These are phyloP conservation scores for Penaeus japonicus DNA, from an alignment of 1,140 invertebrate genomes.

Conservation along the genomic window DNA sequence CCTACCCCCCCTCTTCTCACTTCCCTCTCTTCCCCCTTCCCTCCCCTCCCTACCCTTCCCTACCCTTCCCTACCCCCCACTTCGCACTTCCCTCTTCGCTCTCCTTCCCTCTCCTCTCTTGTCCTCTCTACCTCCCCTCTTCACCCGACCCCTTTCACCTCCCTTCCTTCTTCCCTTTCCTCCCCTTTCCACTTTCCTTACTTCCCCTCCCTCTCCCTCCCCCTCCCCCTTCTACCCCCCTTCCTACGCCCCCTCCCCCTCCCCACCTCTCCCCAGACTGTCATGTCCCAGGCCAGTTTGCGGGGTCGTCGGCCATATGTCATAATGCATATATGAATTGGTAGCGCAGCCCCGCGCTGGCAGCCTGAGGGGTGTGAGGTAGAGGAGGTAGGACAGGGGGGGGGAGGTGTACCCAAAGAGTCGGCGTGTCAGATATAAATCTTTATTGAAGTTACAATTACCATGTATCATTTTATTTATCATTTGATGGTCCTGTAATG, in stretches of 20 bases:
- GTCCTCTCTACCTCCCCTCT: not conserved
- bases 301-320: slow-evolving; percentile 15
- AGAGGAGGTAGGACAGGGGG: too few species aligned
- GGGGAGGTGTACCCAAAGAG: not conserved
- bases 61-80: not conserved
- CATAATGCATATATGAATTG: slow-evolving; percentile 31
- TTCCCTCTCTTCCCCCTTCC: not conserved
- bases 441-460: slow-evolving; percentile 30
- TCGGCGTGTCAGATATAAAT: slow-evolving; percentile 25
- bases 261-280: not conserved
- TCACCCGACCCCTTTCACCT: too few species aligned
- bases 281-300: not conserved
- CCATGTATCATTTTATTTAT: slow-evolving; percentile 39
- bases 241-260: not conserved
- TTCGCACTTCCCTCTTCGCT: not conserved
- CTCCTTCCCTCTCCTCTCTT: not conserved
- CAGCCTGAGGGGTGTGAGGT: not conserved
- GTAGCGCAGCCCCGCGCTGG: not conserved
- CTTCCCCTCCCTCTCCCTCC: not conserved
- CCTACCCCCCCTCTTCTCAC: not conserved
- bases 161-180: not conserved
- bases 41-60: not conserved
- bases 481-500: slow-evolving; percentile 40
- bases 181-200: not conserved
- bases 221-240: not conserved